Percentiles rank a stretch among this genome's conserved stretches.
phyloP scores from a whole-genome alignment of 2,113 vertebrate species.

The Eubucco bourcierii region DNA sequence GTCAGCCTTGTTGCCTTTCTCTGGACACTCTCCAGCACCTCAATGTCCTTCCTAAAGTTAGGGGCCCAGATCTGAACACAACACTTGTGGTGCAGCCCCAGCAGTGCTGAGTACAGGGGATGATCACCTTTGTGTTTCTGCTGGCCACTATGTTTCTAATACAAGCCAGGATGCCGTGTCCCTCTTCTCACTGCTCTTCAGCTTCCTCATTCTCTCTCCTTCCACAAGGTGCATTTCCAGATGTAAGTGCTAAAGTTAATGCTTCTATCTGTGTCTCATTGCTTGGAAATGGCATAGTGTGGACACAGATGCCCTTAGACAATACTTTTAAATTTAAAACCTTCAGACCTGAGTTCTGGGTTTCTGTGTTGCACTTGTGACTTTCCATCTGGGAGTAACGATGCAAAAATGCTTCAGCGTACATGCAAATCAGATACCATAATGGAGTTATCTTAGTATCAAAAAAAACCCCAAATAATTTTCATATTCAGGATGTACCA shows the following conservation, averaged over 20 bases:
- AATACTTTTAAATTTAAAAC: neutral
- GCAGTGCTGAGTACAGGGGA: no score
- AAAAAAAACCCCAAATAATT: neutral
- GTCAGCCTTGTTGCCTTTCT: no score
- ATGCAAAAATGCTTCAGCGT: neutral
- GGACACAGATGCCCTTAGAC: neutral
- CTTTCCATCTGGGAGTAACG: neutral
- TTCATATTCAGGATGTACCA: slow-evolving; percentile 1
- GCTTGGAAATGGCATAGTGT: neutral
- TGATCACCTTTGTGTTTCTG: no score
- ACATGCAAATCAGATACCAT: neutral
- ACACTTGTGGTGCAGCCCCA: no score
- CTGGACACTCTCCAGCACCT: no score
- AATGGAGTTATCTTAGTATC: neutral
- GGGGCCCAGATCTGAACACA: no score
- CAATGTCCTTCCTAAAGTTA: no score
- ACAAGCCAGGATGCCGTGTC: neutral
- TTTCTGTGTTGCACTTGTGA: neutral
- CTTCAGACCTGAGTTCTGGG: neutral
- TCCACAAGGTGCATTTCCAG: neutral
- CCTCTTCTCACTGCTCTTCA: neutral
- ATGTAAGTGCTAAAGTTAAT: neutral
- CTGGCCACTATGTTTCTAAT: no score
- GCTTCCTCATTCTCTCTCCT: neutral
- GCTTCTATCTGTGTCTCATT: neutral